A percentile compares a stretch with the other conserved stretches of the same genome.
Conservation (phyloP, 1,140 invertebrate genomes). For the Drosophila ironensis region DNA sequence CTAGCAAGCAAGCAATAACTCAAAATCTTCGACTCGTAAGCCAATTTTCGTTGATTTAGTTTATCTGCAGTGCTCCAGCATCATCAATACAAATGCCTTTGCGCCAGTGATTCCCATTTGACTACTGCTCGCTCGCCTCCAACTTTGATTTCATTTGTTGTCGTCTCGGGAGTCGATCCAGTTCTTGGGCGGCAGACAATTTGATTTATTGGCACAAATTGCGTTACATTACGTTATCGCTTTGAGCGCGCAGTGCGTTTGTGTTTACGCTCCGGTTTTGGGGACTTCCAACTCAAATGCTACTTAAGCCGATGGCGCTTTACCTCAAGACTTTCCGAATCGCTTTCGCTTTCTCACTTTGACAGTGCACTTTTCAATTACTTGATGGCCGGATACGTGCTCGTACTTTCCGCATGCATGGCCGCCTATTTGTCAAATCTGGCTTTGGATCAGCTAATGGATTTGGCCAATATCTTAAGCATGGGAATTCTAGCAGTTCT, state of each 20-base stretch:
- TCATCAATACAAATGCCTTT: slow-evolving; percentile 70
- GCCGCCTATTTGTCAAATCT: slow-evolving; percentile 34
- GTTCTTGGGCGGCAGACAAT: slow-evolving; percentile 54
- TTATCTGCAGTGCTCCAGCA: slow-evolving; percentile 65
- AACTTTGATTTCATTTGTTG: slow-evolving; percentile 69
- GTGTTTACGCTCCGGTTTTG: neutral
- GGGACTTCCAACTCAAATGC: neutral
- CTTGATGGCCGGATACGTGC: slow-evolving; percentile 41
- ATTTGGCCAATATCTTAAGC: slow-evolving; percentile 50
- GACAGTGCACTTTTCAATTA: slow-evolving; percentile 65
- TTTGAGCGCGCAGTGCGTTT: slow-evolving; percentile 47
- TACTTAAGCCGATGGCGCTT: slow-evolving; percentile 13
- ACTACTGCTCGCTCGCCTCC: slow-evolving; percentile 19
- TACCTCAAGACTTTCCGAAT: slow-evolving; percentile 27
- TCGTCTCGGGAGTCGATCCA: slow-evolving; percentile 30
- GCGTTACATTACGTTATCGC: slow-evolving; percentile 77
- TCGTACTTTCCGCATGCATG: slow-evolving; percentile 22
- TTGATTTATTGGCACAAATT: slow-evolving; percentile 79
- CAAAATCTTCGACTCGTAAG: slow-evolving; percentile 71
- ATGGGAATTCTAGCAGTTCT: neutral
- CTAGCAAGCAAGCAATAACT: slow-evolving; percentile 49
- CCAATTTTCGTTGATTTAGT: slow-evolving; percentile 80
- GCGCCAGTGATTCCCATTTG: slow-evolving; percentile 64
- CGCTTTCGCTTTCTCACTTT: slow-evolving; percentile 6
- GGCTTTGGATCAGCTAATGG: slow-evolving; percentile 11